Evolutionary conservation across 2,113 vertebrate genomes (phyloP).

Genomic region (Andinoacara biseriatus): DNA sequence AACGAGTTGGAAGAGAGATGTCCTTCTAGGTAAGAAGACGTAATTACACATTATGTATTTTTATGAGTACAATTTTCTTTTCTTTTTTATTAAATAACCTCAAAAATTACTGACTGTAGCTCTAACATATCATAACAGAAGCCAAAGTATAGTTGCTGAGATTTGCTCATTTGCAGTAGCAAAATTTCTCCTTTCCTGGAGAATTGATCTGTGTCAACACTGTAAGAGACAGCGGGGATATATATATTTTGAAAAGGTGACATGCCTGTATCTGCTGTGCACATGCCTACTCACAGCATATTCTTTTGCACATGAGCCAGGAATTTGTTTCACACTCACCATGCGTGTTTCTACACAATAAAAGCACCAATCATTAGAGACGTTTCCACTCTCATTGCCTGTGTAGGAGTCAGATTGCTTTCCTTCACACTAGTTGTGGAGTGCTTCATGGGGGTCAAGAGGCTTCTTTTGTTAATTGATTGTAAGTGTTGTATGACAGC

Average conservation of each 20-base stretch:
- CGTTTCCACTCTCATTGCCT: constrained; percentile 21
- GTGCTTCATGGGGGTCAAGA: constrained; percentile 60
- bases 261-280: neutral
- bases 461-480: constrained; percentile 84
- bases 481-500: constrained; percentile 81
- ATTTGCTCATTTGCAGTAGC: neutral
- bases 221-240: neutral
- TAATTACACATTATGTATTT: no score
- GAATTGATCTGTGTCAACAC: neutral
- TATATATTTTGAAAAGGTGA: neutral
- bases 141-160: neutral
- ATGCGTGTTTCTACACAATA: neutral
- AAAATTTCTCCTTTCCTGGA: neutral
- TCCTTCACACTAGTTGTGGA: constrained; percentile 27
- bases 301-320: neutral
- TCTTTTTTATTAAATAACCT: no score
- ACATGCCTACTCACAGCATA: neutral
- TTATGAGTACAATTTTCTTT: no score
- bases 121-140: neutral
- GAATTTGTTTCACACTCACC: neutral
- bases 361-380: neutral
- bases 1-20: no score
- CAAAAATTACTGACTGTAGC: no score
- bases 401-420: constrained; percentile 45
- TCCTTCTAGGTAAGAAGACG: no score